Evolutionary conservation across 2,797 vertebrate genomes (phyloP).

Genomic region (Chelon auratus): DNA sequence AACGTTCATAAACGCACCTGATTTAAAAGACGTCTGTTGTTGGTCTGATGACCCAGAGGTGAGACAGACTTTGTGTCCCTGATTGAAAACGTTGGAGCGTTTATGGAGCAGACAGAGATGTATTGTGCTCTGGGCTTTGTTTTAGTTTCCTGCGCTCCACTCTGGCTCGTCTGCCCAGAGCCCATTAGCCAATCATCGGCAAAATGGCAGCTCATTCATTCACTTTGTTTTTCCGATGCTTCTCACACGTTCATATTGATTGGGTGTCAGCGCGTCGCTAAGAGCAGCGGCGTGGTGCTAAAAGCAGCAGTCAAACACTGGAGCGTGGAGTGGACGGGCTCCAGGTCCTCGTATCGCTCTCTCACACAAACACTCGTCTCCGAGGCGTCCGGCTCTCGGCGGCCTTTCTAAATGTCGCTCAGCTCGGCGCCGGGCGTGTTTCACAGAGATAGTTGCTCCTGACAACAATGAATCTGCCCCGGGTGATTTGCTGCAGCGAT

Average conservation of each 20-base stretch:
- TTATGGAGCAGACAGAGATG: too few species aligned
- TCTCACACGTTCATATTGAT: too few species aligned
- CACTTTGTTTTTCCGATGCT: constrained; percentile 6
- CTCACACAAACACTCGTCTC: constrained; percentile 31
- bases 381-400: constrained; percentile 46
- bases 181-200: constrained; percentile 40
- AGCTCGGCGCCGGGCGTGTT: constrained; percentile 54
- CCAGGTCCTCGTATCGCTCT: constrained; percentile 46
- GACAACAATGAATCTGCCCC: constrained; percentile 52
- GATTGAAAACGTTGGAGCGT: too few species aligned
- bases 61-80: too few species aligned
- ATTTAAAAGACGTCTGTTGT: too few species aligned
- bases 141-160: not conserved
- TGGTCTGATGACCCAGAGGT: too few species aligned
- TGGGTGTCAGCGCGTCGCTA: constrained; percentile 45
- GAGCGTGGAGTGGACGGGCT: constrained; percentile 52
- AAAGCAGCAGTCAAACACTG: constrained; percentile 65
- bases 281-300: constrained; percentile 60
- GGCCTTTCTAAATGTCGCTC: constrained; percentile 63
- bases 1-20: too few species aligned
- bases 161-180: constrained; percentile 20
- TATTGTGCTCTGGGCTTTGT: not conserved
- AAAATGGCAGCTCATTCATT: constrained; percentile 44
- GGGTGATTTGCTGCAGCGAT: constrained; percentile 35
- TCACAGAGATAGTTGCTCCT: constrained; percentile 64